These are phyloP conservation scores for Halichoerus grypus DNA, from an alignment of 2,113 vertebrate species.

Conservation along the genomic window DNA sequence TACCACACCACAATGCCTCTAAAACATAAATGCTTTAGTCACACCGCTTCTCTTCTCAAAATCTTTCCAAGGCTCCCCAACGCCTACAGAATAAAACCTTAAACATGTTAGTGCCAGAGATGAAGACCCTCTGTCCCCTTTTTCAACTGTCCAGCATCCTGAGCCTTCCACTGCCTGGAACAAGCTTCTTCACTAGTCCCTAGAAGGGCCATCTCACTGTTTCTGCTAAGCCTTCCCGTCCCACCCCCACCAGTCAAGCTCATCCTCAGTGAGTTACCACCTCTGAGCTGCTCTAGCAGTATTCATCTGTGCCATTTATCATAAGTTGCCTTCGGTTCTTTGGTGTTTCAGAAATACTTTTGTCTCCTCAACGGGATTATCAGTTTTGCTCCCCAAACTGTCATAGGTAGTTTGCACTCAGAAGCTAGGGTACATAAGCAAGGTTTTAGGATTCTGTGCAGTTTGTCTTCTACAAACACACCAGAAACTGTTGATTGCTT, in stretches of 20 bases:
- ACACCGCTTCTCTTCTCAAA: conserved; percentile 32
- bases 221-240: background rate
- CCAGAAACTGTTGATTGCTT: conserved; percentile 44
- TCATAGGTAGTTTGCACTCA: background rate
- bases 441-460: conserved; percentile 3
- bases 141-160: background rate
- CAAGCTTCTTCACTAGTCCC: background rate
- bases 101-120: conserved; percentile 15
- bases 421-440: background rate
- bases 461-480: conserved; percentile 49
- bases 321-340: background rate
- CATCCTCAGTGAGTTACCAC: background rate
- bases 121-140: background rate
- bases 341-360: conserved; percentile 40
- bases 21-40: background rate
- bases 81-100: background rate
- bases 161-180: background rate
- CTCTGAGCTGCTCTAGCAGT: background rate
- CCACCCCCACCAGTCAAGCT: background rate
- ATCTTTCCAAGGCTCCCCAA: background rate
- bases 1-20: background rate
- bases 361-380: background rate
- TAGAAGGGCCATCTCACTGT: background rate
- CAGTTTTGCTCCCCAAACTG: background rate
- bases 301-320: background rate